These are phyloP conservation scores for Pseudomyrmex gracilis DNA, from an alignment of 1,140 invertebrate genomes.

Conservation along the genomic window DNA sequence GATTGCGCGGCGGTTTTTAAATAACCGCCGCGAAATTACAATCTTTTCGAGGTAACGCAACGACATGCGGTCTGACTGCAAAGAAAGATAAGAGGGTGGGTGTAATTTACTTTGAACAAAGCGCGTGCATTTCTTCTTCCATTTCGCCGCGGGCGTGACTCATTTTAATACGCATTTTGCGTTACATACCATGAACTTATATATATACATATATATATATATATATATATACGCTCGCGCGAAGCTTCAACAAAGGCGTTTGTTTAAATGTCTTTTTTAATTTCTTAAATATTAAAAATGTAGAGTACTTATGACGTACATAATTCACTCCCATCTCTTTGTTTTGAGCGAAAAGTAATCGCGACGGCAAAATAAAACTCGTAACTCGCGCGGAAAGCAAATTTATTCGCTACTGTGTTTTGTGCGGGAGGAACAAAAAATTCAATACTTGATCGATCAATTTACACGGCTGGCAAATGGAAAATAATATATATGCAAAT, in stretches of 20 bases:
- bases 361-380: background rate
- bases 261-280: background rate
- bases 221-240: too few species aligned
- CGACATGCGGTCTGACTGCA: slow-evolving; percentile 51
- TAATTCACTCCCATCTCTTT: too few species aligned
- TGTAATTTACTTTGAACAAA: slow-evolving; percentile 62
- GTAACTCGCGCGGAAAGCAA: background rate
- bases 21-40: slow-evolving; percentile 51
- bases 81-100: slow-evolving; percentile 53
- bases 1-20: slow-evolving; percentile 35
- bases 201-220: background rate
- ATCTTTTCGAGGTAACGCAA: slow-evolving; percentile 48
- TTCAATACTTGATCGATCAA: background rate
- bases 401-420: background rate
- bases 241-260: background rate
- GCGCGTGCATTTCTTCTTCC: slow-evolving; percentile 54
- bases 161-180: slow-evolving; percentile 56
- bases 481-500: background rate
- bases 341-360: background rate
- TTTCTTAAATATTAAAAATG: background rate
- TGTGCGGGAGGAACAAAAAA: background rate
- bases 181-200: background rate
- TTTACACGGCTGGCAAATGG: background rate
- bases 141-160: slow-evolving; percentile 52
- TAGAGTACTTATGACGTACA: too few species aligned